Percentiles rank a stretch among this genome's conserved stretches.
Conservation (phyloP, 2,797 vertebrate species). For the Pangasius mekongensis region DNA sequence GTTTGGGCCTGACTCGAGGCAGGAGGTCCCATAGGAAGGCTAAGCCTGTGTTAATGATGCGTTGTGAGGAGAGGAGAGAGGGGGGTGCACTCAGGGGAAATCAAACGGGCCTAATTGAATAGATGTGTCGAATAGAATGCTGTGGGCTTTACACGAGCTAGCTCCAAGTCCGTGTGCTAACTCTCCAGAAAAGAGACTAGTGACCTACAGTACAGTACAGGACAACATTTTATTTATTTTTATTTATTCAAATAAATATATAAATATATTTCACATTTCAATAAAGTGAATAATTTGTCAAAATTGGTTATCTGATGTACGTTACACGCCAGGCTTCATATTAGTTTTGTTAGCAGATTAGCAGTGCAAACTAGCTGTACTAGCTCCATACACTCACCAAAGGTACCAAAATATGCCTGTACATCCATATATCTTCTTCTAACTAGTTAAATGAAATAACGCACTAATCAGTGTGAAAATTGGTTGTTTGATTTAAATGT, state of each 20-base stretch:
- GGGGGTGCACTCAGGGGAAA: constrained; percentile 70
- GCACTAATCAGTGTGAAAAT: too few relatives aligned
- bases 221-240: background rate
- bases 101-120: constrained; percentile 77
- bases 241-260: too few relatives aligned
- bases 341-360: too few relatives aligned
- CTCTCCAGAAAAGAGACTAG: constrained; percentile 5
- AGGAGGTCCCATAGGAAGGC: constrained; percentile 46
- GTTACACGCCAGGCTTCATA: too few relatives aligned
- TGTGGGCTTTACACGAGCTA: constrained; percentile 39
- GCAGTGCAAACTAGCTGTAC: too few relatives aligned
- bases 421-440: too few relatives aligned
- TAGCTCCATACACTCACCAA: too few relatives aligned
- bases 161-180: constrained; percentile 28
- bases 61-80: constrained; percentile 56
- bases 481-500: background rate
- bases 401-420: too few relatives aligned
- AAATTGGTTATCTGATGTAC: background rate
- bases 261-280: too few relatives aligned
- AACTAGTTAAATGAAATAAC: too few relatives aligned
- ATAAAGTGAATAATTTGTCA: too few relatives aligned
- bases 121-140: constrained; percentile 61
- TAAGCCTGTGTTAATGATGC: constrained; percentile 59
- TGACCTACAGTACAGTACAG: constrained; percentile 18
- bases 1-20: constrained; percentile 1